Conservation (phyloP, 2,888 invertebrate genomes). For the Agrochola lota region DNA sequence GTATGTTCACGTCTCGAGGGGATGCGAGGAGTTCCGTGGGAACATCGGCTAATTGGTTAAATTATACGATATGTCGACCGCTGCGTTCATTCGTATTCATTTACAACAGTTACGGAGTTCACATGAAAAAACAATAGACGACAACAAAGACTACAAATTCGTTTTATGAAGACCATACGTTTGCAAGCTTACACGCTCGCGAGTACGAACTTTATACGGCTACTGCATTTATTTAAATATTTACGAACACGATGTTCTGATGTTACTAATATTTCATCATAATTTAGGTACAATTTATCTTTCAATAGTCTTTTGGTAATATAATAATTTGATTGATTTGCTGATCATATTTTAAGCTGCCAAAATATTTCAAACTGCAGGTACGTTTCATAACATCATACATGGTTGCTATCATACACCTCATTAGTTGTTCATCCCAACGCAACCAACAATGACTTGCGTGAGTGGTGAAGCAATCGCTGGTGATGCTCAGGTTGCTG, state of each 20-base stretch:
- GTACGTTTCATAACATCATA: conserved; percentile 33
- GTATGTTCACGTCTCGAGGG: conserved; percentile 79
- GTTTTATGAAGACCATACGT: conserved; percentile 57
- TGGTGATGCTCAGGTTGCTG: conserved; percentile 79
- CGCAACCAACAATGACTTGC: conserved; percentile 60
- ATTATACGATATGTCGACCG: conserved; percentile 79
- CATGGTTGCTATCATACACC: conserved; percentile 40
- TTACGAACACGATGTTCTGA: conserved; percentile 13
- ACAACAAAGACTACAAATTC: conserved; percentile 69
- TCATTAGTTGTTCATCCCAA: conserved; percentile 61
- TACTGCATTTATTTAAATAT: conserved; percentile 47
- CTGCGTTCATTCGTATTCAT: conserved; percentile 80
- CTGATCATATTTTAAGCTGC: conserved; percentile 21
- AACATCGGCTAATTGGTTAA: conserved; percentile 85
- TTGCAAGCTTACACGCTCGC: conserved; percentile 23
- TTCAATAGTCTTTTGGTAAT: conserved; percentile 7
- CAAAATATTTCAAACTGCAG: conserved; percentile 19
- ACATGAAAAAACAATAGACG: conserved; percentile 77
- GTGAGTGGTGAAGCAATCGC: conserved; percentile 66
- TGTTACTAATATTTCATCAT: conserved; percentile 24
- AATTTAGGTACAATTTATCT: conserved; percentile 12
- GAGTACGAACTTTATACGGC: conserved; percentile 23
- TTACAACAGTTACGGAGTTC: conserved; percentile 77
- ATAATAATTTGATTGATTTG: conserved; percentile 25
- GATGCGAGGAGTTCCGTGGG: conserved; percentile 82